phyloP scores from a whole-genome alignment of 1,140 invertebrate species.

The Diachasmimorpha longicaudata region DNA sequence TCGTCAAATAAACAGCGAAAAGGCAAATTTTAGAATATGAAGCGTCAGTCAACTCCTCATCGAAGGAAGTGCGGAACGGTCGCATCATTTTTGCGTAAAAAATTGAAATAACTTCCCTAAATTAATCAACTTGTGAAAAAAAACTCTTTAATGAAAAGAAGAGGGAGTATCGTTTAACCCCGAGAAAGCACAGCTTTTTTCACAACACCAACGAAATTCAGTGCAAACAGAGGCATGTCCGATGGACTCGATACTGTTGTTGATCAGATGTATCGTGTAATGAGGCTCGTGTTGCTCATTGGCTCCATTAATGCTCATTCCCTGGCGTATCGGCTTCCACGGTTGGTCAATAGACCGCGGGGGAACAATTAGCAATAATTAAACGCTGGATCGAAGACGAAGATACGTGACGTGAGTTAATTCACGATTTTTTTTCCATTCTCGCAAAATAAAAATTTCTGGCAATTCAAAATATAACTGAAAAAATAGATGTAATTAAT shows the following conservation, averaged over 20 bases:
- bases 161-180: background rate
- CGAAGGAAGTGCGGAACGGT: no score
- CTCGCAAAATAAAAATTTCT: no score
- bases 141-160: no score
- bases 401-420: no score
- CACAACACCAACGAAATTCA: background rate
- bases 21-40: no score
- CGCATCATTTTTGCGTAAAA: no score
- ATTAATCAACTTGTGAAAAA: no score
- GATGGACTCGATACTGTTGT: background rate
- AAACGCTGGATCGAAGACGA: background rate
- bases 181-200: background rate
- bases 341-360: background rate
- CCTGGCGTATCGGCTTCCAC: background rate
- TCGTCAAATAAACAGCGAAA: background rate
- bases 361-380: background rate
- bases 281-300: constrained; percentile 4
- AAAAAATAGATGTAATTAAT: no score
- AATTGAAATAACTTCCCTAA: no score
- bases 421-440: no score
- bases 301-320: constrained; percentile 1
- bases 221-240: background rate
- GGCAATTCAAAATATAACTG: no score
- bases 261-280: constrained; percentile 5
- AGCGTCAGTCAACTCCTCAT: no score